Conservation (phyloP, 1,140 invertebrate genomes). For the Augochlora pura region DNA sequence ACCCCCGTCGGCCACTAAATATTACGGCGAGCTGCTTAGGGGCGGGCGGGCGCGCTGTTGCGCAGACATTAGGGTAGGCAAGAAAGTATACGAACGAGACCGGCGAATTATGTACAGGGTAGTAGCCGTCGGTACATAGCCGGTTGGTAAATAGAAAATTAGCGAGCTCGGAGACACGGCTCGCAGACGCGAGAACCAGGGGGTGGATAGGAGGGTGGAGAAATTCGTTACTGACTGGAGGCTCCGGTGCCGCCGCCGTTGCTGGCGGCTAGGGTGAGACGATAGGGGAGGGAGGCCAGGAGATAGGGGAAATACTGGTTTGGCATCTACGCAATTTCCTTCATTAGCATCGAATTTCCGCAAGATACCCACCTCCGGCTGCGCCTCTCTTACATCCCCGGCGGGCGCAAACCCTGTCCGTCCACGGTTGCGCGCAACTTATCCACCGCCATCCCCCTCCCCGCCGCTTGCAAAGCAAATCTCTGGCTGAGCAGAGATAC, state of each 20-base stretch:
- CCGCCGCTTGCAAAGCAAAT: constrained; percentile 48
- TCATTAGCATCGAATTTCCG: constrained; percentile 73
- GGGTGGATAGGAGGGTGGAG: constrained; percentile 9
- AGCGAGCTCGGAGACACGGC: constrained; percentile 46
- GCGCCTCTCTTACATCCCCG: constrained; percentile 4
- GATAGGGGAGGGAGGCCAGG: background rate
- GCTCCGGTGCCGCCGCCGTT: constrained; percentile 3
- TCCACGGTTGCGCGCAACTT: constrained; percentile 12
- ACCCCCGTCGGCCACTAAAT: background rate
- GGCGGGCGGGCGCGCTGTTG: too few relatives aligned
- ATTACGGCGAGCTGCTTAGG: background rate
- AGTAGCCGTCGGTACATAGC: constrained; percentile 20
- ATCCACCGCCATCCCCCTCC: background rate
- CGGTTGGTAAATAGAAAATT: constrained; percentile 52
- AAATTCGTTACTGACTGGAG: constrained; percentile 54
- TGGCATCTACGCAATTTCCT: constrained; percentile 73
- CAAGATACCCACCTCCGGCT: constrained; percentile 48
- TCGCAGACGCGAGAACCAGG: constrained; percentile 9
- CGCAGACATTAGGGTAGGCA: too few relatives aligned
- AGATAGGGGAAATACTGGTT: constrained; percentile 58
- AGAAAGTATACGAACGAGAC: too few relatives aligned
- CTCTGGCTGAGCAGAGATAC: constrained; percentile 46
- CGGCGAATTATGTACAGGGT: background rate
- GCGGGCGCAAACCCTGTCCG: background rate
- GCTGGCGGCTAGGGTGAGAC: background rate